phyloP scores from a whole-genome alignment of 2,113 vertebrate species.

The Cebus imitator region DNA sequence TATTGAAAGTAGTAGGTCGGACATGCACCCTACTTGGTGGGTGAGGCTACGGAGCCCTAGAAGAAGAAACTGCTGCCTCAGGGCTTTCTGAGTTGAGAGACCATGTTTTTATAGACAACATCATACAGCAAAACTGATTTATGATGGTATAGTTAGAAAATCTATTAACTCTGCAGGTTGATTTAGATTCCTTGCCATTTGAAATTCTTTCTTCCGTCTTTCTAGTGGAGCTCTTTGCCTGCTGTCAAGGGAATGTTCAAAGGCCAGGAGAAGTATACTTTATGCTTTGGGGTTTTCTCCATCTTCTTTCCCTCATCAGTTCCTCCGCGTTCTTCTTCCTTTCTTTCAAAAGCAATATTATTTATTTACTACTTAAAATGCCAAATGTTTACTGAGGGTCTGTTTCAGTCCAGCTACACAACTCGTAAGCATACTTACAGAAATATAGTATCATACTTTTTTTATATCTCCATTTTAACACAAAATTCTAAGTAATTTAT shows the following conservation, averaged over 20 bases:
- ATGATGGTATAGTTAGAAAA: not conserved
- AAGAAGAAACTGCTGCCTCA: not conserved
- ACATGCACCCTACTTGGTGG: not conserved
- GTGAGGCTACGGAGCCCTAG: not conserved
- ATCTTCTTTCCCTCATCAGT: not conserved
- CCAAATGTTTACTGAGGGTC: not conserved
- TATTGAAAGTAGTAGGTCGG: too few relatives aligned
- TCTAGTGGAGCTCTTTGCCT: not conserved
- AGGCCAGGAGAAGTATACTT: too few relatives aligned
- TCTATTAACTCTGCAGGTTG: too few relatives aligned
- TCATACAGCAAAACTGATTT: not conserved
- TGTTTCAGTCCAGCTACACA: not conserved
- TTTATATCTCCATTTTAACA: not conserved
- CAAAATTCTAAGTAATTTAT: not conserved
- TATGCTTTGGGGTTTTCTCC: not conserved
- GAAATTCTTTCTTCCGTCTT: not conserved
- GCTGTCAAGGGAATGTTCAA: accelerated
- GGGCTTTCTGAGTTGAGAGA: not conserved
- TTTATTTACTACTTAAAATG: not conserved
- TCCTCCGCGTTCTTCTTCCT: accelerated
- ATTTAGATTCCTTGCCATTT: accelerated
- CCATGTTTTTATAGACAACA: not conserved
- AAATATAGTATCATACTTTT: not conserved
- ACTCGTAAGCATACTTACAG: not conserved
- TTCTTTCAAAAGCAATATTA: not conserved